A percentile compares a stretch with the other conserved stretches of the same genome.
Conservation (phyloP, 1,140 invertebrate species). For the Halictus rubicundus region DNA sequence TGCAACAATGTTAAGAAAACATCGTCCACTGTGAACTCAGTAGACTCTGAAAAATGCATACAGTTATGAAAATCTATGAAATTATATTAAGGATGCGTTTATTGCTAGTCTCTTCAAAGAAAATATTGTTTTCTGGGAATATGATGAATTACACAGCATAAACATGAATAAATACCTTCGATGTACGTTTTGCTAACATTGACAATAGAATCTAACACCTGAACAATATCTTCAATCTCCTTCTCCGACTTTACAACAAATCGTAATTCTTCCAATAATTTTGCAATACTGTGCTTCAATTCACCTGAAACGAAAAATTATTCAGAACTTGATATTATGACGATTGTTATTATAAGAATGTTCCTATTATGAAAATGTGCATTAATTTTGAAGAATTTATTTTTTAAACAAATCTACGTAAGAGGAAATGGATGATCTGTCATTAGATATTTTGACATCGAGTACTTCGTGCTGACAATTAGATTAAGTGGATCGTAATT, state of each 20-base stretch:
- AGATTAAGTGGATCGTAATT: neutral
- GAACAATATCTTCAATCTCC: constrained; percentile 50
- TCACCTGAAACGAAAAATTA: constrained; percentile 49
- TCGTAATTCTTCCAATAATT: constrained; percentile 57
- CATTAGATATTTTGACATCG: neutral
- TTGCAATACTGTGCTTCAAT: constrained; percentile 57
- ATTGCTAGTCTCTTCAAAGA: neutral
- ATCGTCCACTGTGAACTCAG: constrained; percentile 65
- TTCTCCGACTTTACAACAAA: constrained; percentile 53
- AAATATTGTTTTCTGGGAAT: too few species aligned
- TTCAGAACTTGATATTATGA: neutral
- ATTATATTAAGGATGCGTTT: neutral
- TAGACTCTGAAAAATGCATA: constrained; percentile 58
- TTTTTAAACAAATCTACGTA: neutral
- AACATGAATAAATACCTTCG: constrained; percentile 48
- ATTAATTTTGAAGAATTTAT: neutral
- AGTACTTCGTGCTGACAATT: neutral
- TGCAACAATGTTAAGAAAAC: constrained; percentile 69
- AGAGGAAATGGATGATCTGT: neutral
- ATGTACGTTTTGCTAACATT: constrained; percentile 60
- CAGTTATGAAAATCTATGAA: neutral
- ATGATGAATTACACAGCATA: neutral
- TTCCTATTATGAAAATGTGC: neutral
- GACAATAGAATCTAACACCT: constrained; percentile 64
- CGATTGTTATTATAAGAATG: neutral